Conservation (phyloP, 2,888 invertebrate genomes). For the Myopa testacea region DNA sequence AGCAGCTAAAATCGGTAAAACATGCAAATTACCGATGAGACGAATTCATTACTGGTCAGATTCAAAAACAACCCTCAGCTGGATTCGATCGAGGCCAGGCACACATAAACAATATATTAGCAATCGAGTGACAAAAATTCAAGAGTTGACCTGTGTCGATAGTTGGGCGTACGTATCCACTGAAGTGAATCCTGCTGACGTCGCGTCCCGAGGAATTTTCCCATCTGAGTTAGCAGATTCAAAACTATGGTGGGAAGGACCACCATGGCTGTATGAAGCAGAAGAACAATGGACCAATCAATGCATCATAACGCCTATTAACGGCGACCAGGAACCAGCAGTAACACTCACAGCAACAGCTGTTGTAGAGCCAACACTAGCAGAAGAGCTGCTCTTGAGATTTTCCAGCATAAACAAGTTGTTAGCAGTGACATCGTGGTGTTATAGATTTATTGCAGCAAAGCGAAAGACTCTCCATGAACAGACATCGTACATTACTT, state of each 20-base stretch:
- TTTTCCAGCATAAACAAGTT: constrained; percentile 24
- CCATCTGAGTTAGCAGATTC: too few species aligned
- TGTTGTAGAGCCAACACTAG: too few species aligned
- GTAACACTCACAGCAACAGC: too few species aligned
- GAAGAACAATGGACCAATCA: too few species aligned
- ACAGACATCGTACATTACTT: neutral
- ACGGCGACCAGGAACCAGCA: too few species aligned
- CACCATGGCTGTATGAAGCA: too few species aligned
- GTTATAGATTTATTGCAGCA: constrained; percentile 20
- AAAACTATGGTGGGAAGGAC: too few species aligned
- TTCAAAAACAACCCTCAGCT: too few species aligned
- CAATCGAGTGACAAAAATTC: constrained; percentile 30
- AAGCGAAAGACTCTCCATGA: neutral
- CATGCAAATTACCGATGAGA: constrained; percentile 23
- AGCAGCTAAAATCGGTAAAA: neutral
- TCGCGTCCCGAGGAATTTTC: too few species aligned
- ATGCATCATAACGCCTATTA: too few species aligned
- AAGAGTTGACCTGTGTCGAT: constrained; percentile 12
- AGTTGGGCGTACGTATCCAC: constrained; percentile 17
- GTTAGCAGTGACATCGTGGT: constrained; percentile 31
- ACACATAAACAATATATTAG: constrained; percentile 39
- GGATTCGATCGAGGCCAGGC: constrained; percentile 39
- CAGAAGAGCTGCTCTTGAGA: neutral
- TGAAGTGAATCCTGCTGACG: too few species aligned
- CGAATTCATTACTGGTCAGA: constrained; percentile 37